phyloP scores from a whole-genome alignment of 2,797 vertebrate species.

The Chiloscyllium punctatum region DNA sequence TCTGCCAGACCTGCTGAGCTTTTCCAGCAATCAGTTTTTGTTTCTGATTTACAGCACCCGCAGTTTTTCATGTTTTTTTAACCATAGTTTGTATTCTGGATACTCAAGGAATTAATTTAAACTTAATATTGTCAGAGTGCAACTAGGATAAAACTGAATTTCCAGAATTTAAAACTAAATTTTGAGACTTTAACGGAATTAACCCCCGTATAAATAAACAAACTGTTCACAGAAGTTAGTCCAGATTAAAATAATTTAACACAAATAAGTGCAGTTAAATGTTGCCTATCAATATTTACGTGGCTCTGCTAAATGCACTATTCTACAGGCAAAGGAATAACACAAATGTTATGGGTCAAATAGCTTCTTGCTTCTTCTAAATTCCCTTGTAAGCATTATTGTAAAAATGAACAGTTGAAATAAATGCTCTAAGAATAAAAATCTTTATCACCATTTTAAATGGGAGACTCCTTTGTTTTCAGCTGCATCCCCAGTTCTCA shows the following conservation, averaged over 20 bases:
- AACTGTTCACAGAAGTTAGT: background rate
- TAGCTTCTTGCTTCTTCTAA: background rate
- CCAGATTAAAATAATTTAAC: background rate
- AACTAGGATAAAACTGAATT: background rate
- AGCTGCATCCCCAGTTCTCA: too few relatives aligned
- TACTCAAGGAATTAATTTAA: background rate
- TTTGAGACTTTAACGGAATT: background rate
- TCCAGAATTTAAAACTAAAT: background rate
- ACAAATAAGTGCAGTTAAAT: background rate
- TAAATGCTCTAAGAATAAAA: background rate
- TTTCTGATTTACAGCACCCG: too few relatives aligned
- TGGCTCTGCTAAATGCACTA: background rate
- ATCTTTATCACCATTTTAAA: background rate
- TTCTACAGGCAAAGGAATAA: background rate
- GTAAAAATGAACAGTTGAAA: background rate
- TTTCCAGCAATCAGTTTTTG: too few relatives aligned
- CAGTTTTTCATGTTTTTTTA: too few relatives aligned
- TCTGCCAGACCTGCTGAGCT: too few relatives aligned
- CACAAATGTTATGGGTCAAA: background rate
- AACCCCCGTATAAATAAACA: background rate
- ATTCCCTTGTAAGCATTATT: background rate
- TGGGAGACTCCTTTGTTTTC: too few relatives aligned
- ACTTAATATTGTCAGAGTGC: background rate
- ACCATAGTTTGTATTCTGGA: background rate
- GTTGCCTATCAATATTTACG: background rate